phyloP scores from a whole-genome alignment of 2,888 invertebrate genomes.

The Plagiodera versicolora region DNA sequence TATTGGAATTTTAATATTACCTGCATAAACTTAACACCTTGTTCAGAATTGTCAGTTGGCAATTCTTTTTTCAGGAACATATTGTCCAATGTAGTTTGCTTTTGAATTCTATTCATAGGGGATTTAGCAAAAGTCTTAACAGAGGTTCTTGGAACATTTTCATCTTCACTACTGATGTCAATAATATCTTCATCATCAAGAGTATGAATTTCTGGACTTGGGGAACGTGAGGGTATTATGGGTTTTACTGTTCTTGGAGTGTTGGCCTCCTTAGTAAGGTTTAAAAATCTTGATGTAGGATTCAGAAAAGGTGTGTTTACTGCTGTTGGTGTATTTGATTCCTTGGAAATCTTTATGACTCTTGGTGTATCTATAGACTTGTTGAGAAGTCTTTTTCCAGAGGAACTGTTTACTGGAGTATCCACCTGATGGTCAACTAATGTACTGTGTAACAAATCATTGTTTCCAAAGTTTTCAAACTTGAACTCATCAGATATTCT shows the following conservation, averaged over 20 bases:
- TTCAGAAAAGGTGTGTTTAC: conserved; percentile 15
- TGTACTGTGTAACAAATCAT: conserved; percentile 22
- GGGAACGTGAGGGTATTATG: conserved; percentile 16
- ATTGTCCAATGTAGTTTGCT: conserved; percentile 15
- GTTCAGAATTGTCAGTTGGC: not conserved
- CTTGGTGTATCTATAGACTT: conserved; percentile 27
- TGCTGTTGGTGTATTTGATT: conserved; percentile 20
- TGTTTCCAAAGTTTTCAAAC: conserved; percentile 12
- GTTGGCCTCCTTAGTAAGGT: conserved; percentile 4
- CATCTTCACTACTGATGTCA: conserved; percentile 21
- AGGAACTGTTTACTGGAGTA: conserved; percentile 13
- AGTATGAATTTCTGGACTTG: conserved; percentile 14
- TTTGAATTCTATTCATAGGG: not conserved
- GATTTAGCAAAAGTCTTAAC: conserved; percentile 3
- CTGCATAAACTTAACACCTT: conserved; percentile 4
- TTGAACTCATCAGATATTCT: conserved; percentile 20
- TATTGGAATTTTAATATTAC: not conserved
- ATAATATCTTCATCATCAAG: conserved; percentile 20
- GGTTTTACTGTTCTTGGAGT: conserved; percentile 20
- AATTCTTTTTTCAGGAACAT: not conserved
- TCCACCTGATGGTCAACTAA: conserved; percentile 11
- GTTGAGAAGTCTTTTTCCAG: conserved; percentile 23
- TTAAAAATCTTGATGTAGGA: conserved; percentile 20
- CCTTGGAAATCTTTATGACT: conserved; percentile 3
- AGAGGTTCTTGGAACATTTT: conserved; percentile 3